phyloP scores from a whole-genome alignment of 2,113 vertebrate genomes.

The Periophthalmus modestus region DNA sequence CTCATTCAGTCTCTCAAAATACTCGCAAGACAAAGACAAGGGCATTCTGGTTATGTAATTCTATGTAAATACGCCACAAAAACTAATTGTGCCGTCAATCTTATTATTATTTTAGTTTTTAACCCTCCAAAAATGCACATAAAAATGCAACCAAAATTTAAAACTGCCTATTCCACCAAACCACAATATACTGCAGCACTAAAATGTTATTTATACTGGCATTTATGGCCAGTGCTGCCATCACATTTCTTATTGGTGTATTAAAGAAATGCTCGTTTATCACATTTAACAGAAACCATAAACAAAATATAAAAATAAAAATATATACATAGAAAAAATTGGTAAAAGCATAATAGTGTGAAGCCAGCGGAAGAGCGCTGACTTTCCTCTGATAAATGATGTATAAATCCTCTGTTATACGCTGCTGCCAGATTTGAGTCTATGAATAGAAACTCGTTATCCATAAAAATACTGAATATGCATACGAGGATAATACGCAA shows the following conservation, averaged over 20 bases:
- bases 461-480: neutral
- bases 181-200: constrained; percentile 1
- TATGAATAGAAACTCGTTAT: constrained; percentile 39
- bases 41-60: neutral
- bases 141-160: neutral
- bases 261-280: constrained; percentile 44
- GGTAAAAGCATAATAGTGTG: constrained; percentile 27
- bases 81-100: neutral
- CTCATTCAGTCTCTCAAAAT: constrained; percentile 9
- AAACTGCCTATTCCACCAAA: neutral
- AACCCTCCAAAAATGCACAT: neutral
- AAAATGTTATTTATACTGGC: constrained; percentile 33
- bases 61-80: neutral
- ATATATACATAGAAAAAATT: constrained; percentile 13
- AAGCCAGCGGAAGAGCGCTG: constrained; percentile 18
- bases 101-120: neutral
- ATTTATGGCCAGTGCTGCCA: constrained; percentile 37
- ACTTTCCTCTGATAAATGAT: constrained; percentile 46
- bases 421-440: constrained; percentile 31
- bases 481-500: neutral
- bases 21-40: neutral
- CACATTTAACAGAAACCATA: constrained; percentile 35
- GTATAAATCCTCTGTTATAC: constrained; percentile 42
- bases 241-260: constrained; percentile 25
- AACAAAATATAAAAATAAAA: neutral